A percentile compares a stretch with the other conserved stretches of the same genome.
These are phyloP conservation scores for Sceloporus undulatus DNA, from an alignment of 2,113 vertebrate genomes.

Conservation along the genomic window DNA sequence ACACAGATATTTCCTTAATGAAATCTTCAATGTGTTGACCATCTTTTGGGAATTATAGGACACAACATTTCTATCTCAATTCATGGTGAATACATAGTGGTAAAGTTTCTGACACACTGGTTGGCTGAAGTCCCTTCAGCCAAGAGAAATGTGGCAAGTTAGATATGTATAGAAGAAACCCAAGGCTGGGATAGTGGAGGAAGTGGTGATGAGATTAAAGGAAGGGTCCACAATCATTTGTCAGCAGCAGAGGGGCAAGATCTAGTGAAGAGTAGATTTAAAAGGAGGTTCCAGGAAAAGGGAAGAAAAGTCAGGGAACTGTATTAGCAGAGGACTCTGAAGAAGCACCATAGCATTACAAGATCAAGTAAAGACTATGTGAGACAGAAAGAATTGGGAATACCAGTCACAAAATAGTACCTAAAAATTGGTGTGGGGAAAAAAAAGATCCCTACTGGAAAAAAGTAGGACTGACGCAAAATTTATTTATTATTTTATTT, in stretches of 20 bases:
- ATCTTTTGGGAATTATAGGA: background rate
- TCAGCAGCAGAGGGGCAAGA: background rate
- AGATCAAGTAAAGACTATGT: background rate
- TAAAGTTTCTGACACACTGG: background rate
- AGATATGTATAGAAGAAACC: rapidly evolving
- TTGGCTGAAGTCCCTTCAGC: too few species aligned
- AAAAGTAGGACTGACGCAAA: background rate
- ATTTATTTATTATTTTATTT: too few species aligned
- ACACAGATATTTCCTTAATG: background rate
- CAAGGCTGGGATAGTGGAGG: rapidly evolving
- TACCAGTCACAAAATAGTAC: too few species aligned
- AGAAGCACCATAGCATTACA: too few species aligned
- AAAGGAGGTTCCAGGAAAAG: too few species aligned
- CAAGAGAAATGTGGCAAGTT: background rate
- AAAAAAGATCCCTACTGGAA: background rate
- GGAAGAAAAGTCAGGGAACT: background rate
- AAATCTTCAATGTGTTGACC: background rate
- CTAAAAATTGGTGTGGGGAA: background rate
- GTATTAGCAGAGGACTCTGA: background rate
- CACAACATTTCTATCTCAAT: too few species aligned
- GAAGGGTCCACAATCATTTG: background rate
- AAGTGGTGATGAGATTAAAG: background rate
- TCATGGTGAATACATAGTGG: background rate
- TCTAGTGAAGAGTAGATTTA: background rate
- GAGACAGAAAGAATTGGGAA: too few species aligned